These are phyloP conservation scores for Meda fulgida DNA, from an alignment of 2,797 vertebrate species.

Conservation along the genomic window DNA sequence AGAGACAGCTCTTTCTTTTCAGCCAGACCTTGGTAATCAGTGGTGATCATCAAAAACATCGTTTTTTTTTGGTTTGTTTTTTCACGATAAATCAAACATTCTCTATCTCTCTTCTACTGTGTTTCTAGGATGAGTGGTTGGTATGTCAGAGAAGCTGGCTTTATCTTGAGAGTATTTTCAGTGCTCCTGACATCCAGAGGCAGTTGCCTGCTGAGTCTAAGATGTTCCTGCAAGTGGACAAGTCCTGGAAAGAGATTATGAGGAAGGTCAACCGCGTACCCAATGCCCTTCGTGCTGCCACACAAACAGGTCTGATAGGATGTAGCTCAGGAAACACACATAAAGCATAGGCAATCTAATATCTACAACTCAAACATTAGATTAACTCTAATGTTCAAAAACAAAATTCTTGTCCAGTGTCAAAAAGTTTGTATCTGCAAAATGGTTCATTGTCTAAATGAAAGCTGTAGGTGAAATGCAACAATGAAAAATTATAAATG, in stretches of 20 bases:
- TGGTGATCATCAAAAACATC: not conserved
- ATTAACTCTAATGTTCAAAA: not conserved
- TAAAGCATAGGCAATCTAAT: not conserved
- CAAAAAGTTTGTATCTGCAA: not conserved
- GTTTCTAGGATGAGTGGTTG: conserved; percentile 83
- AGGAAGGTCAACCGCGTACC: conserved; percentile 80
- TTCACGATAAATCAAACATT: not conserved
- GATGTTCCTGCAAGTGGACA: conserved; percentile 87
- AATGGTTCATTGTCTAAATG: not conserved
- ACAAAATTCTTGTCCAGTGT: not conserved
- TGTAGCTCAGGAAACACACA: not conserved
- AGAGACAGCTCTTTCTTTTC: conserved; percentile 81
- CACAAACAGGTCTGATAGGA: conserved; percentile 76
- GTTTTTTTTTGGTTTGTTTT: not conserved
- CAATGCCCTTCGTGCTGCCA: conserved; percentile 80
- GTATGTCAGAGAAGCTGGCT: conserved; percentile 87
- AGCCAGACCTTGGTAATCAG: conserved; percentile 84
- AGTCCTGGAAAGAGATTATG: conserved; percentile 88
- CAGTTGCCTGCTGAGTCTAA: conserved; percentile 85
- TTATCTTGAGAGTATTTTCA: conserved; percentile 87
- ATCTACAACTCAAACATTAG: not conserved
- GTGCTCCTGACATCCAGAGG: conserved; percentile 83
- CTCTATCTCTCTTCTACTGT: not conserved
- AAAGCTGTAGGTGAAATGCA: conserved; percentile 16
- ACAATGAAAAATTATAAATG: not conserved